These are phyloP conservation scores for Condylura cristata DNA, from an alignment of 2,113 vertebrate species.

Conservation along the genomic window DNA sequence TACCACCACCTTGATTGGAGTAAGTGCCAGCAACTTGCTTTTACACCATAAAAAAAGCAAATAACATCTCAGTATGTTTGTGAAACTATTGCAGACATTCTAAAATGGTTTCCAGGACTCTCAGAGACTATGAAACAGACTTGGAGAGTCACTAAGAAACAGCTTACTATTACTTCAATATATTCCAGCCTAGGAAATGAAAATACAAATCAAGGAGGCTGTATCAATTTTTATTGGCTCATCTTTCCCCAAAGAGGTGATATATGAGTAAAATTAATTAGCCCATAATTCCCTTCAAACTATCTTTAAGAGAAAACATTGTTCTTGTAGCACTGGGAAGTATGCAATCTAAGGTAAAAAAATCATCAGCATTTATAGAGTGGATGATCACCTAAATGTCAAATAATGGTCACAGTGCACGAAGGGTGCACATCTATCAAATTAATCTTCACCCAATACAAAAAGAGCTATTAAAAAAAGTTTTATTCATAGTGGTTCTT, in stretches of 20 bases:
- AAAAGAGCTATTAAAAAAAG: not conserved
- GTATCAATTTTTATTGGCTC: not conserved
- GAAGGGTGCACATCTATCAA: not conserved
- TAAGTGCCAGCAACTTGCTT: not conserved
- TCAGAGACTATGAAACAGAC: not conserved
- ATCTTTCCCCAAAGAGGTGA: not conserved
- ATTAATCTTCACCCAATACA: not conserved
- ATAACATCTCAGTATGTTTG: not conserved
- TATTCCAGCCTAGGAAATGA: slow-evolving; percentile 2
- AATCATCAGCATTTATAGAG: not conserved
- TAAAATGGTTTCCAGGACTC: not conserved
- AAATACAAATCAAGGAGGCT: not conserved
- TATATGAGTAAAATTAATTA: slow-evolving; percentile 12
- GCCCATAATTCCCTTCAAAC: not conserved
- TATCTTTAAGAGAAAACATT: not conserved
- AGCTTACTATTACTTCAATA: not conserved
- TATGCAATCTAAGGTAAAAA: not conserved
- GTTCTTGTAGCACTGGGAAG: not conserved
- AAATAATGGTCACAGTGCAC: not conserved
- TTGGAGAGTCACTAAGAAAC: slow-evolving; percentile 29
- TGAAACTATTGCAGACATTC: not conserved
- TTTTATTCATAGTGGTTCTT: not conserved
- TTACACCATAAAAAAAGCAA: not conserved
- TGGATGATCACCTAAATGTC: not conserved
- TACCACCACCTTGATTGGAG: not conserved